Evolutionary conservation across 2,888 invertebrate genomes (phyloP).

Genomic region (Heliconius hortense): DNA sequence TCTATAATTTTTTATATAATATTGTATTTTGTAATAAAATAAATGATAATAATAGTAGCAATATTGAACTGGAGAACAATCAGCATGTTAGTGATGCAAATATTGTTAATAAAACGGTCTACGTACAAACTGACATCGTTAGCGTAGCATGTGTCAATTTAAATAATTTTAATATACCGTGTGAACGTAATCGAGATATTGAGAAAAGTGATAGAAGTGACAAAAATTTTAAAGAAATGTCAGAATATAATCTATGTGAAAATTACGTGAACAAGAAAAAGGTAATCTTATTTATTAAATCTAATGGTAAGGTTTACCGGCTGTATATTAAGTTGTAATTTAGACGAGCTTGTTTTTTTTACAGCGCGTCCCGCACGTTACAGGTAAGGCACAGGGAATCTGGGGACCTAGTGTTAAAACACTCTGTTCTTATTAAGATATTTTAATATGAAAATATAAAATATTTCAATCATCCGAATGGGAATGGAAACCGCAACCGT

Average conservation of each 20-base stretch:
- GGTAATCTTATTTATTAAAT: not conserved
- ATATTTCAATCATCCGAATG: no score
- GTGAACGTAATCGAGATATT: not conserved
- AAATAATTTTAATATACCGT: not conserved
- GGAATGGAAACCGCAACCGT: no score
- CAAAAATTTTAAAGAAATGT: no score
- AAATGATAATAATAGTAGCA: not conserved
- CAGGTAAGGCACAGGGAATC: no score
- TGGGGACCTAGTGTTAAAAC: no score
- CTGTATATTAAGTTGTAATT: no score
- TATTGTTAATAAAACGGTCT: not conserved
- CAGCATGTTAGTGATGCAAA: not conserved
- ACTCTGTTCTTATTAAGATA: no score
- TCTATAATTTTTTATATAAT: not conserved
- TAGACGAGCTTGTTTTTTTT: no score
- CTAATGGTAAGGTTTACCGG: not conserved
- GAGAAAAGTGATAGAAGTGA: not conserved
- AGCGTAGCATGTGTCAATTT: no score
- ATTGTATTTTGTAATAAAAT: not conserved
- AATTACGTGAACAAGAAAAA: not conserved
- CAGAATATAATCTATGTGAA: not conserved
- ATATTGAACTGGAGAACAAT: not conserved
- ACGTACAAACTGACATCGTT: slow-evolving; percentile 6
- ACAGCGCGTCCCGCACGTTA: no score
- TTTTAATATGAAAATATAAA: no score